Evolutionary conservation across 2,888 invertebrate genomes (phyloP), one percentile per base, ranked within the genome.

Genomic region (Tanytarsus gracilentus): DNA sequence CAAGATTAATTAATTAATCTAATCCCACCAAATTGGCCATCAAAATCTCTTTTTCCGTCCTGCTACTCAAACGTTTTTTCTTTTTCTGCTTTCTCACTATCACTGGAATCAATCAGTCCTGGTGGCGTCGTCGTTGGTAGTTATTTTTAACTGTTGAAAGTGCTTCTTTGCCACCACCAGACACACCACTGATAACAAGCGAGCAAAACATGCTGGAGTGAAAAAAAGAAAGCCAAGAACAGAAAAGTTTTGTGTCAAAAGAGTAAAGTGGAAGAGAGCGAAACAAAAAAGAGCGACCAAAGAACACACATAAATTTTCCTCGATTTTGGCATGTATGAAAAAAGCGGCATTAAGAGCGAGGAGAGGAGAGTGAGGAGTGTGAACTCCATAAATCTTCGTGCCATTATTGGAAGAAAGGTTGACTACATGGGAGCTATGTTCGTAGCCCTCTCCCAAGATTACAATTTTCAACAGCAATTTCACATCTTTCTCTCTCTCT

Each of bases 401-500:
- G 16, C 44, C 58, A 58, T 58, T 58, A 58, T 58, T 58, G 58
- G 44, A n/a, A 58, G 27, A 53, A 53, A 48, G 55, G 44, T 58
- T 58, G 58, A 58, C 58, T 58, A n/a, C n/a, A n/a, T n/a, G n/a
- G n/a, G n/a, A n/a, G n/a, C n/a, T n/a, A 11, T 25, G 16, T 27
- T 49, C 27, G 25, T 18, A 16, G 26, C 25, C 29, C 36, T 11
- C 16, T 58, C 58, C 48, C 58, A 11, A 58, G 58, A 58, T 58
- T 58, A 58, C 58, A 27, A 58, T 58, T 58, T 58, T 58, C 58
- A n/a, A n/a, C n/a, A 40, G 23, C 56, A 56, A 55, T 55, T 53
- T 40, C 40, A 55, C 36, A 36, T 33, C 6, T 6, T 36, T 14
- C 36, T 36, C 36, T 14, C 16, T 6, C 14, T 36, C 36, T 36